Evolutionary conservation across 1,140 invertebrate species (phyloP), one percentile per base, ranked within the genome.

Genomic region (Anastrepha ludens): DNA sequence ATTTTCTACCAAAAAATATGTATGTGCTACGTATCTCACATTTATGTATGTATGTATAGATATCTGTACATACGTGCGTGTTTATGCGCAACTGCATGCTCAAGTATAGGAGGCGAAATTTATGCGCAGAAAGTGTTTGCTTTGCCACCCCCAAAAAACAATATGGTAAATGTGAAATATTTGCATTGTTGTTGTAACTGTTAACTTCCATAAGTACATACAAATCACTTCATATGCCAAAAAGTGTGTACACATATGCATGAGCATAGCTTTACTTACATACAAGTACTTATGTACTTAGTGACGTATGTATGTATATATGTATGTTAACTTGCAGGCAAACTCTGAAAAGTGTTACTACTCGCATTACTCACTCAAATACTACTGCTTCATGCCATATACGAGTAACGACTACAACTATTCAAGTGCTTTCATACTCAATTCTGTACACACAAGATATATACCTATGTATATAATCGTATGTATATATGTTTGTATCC

Each of bases 391-490:
- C 64, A 67, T 67, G 20, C 64, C 7, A 0, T 39, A 6, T 20
- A n/a, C n/a, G n/a, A n/a, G n/a, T n/a, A 3, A 8, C 17, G n/a
- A 39, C 64, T 67, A 11, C 5, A 55, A 55, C 47, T 55, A 55
- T 81, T 29, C 7, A 81, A 81, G 74, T 11, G 47, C 47, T 55
- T 81, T 81, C 29, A n/a, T 81, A 81, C n/a, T 81, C 74, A 81
- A 50, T 81, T 55, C 7, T 81, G 47, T 81, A 47, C 17, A 20
- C 47, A 55, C 47, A 81, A 81, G 74, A 81, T 81, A 62, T 11
- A n/a, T 62, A 62, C 60, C 4, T 62, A 17, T 62, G 60, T 62
- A 62, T 9, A 17, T n/a, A 15, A n/a, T 5, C 15, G 60, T n/a
- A 2, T 55, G 50, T 55, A 55, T 55, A 11, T 55, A 55, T 55